Evolutionary conservation across 2,888 invertebrate genomes (phyloP), one percentile per base, ranked within the genome.

Genomic region (Rhingia campestris): DNA sequence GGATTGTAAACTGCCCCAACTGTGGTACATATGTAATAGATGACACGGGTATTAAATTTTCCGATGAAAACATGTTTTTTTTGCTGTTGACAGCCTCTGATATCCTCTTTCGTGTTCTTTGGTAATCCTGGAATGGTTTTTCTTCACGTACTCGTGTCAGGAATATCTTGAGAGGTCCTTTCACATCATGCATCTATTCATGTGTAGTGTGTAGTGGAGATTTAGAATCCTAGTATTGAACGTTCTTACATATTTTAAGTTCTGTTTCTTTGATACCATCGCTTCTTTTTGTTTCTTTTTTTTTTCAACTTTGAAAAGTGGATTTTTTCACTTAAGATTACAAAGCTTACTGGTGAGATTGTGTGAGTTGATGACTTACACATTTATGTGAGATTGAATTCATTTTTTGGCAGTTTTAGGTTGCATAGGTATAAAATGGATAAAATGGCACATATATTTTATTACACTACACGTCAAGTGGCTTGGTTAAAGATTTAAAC

Each of bases 1-100:
- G 14, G n/a, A 33, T 66, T 64, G 32, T 49, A 58, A 66, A 35
- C 12, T 35, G 47, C 58, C 45, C 39, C 54, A 45, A 59, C 43
- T 58, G 32, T 47, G 12, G 43, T 45, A 32, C 47, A 33, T 49
- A 35, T 5, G 9, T 33, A 12, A 45, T 7, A 37, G 56, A 76
- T 49, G 74, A 43, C 67, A 61, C 14, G n/a, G 39, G 56, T 30
- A 30, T 67, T 72, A 47, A 35, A 64, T 30, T 63, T 51, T 49
- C 37, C 43, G 54, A 47, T n/a, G 37, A 77, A 77, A 77, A 69
- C 54, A 56, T 63, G 30, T 75, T 56, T 47, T 61, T 30, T 49
- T 10, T 6, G n/a, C n/a, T n/a, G n/a, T 56, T 33, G 56, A 56
- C 43, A 22, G 1, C 22, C 43, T 37, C 37, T 37, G 45, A 49